Evolutionary conservation across 2,113 vertebrate species (phyloP), one percentile per base, ranked within the genome.

Genomic region (Xiphophorus maculatus): DNA sequence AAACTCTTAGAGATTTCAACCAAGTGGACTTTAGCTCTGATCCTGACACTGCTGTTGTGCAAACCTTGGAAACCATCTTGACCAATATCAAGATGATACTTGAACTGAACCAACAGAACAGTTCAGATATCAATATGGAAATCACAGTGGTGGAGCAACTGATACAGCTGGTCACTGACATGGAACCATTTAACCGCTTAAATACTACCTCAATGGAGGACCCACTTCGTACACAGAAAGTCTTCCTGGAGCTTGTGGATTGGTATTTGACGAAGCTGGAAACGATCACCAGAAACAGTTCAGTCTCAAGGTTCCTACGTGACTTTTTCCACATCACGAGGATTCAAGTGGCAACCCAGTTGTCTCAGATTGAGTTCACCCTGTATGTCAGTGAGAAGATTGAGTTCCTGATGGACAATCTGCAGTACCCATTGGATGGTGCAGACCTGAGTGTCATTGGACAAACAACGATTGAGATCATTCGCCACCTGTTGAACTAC

Each of bases 211-310:
- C 82, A 37, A 58, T 81, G 68, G 40, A 4, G 0, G 60, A 94
- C 33, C 42, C 81, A 0, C 2, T 54, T 0, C 35, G 89, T 58
- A 76, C 81, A 14, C 87, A 92, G 63, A 76, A 60, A 25, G 67
- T 84, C 0, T 91, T 89, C 69, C 54, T 88, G 33, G 73, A 91
- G 19, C 88, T 94, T 25, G 63, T 82, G 11, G 15, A 87, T 30
- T 95, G 93, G 93, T 95, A 95, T 82, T 75, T 95, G 73, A 82
- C 69, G 37, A 91, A 73, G 25, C 70, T 95, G 67, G 86, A 90
- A 80, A 91, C 91, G 28, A 78, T 87, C 69, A 93, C 88, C n/a
- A 89, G 73, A 14, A 70, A 28, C 61, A 90, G 91, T 71, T 80
- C 84, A 1, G 15, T 76, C 22, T 83, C 88, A 44, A 65, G 76